Conservation (phyloP, 2,888 invertebrate genomes). For the Aleiodes leptofemur region DNA sequence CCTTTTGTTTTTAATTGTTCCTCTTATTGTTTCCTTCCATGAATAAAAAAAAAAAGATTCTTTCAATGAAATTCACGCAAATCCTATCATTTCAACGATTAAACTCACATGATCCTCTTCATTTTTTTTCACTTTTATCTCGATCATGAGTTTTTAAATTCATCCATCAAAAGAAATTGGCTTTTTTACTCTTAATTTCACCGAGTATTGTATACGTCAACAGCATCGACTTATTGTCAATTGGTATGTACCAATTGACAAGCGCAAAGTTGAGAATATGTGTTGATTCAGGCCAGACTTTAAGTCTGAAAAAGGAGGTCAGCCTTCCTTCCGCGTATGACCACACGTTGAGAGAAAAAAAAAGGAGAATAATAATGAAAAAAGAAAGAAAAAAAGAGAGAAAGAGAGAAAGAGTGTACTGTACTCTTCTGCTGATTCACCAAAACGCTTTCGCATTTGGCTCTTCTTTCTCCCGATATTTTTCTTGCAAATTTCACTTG, state of each 20-base stretch:
- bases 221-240: conserved; percentile 38
- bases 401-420: background rate
- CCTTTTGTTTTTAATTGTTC: background rate
- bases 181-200: conserved; percentile 19
- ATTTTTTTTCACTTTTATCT: conserved; percentile 9
- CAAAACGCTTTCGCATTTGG: conserved; percentile 27
- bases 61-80: too few species aligned
- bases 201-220: background rate
- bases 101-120: background rate
- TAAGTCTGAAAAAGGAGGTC: conserved; percentile 44
- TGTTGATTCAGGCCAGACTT: conserved; percentile 46
- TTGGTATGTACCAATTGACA: conserved; percentile 35
- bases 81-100: too few species aligned
- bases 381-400: background rate
- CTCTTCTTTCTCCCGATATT: background rate
- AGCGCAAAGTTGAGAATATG: conserved; percentile 18
- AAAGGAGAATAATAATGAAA: conserved; percentile 3
- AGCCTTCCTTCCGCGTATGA: conserved; percentile 45
- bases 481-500: background rate
- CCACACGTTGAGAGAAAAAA: conserved; percentile 9
- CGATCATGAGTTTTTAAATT: background rate
- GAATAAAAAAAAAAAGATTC: too few species aligned
- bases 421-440: conserved; percentile 32
- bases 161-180: background rate
- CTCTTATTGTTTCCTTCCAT: background rate